phyloP scores from a whole-genome alignment of 2,888 invertebrate species.

The Dorcus hopei region DNA sequence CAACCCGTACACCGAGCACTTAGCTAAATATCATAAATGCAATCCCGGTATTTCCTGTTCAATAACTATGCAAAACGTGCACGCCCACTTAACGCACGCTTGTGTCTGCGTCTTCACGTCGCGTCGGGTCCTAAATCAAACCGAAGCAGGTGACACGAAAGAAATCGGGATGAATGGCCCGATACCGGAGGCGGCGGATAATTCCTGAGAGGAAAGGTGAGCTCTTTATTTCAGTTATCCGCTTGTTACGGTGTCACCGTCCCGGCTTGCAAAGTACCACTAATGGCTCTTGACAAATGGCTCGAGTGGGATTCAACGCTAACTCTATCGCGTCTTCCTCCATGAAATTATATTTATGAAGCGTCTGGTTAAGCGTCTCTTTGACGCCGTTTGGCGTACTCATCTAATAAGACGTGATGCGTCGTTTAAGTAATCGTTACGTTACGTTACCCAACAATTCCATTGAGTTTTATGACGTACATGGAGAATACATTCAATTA shows the following conservation, averaged over 20 bases:
- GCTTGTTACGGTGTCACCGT: constrained; percentile 43
- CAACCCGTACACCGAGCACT: too few species aligned
- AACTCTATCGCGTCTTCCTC: constrained; percentile 4
- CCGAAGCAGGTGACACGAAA: constrained; percentile 22
- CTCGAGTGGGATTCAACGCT: constrained; percentile 32
- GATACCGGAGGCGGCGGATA: constrained; percentile 36
- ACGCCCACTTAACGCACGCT: background rate
- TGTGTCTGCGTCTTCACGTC: constrained; percentile 10
- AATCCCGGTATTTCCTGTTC: too few species aligned
- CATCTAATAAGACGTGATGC: too few species aligned
- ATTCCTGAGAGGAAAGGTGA: constrained; percentile 43
- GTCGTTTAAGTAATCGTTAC: too few species aligned
- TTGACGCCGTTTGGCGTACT: background rate
- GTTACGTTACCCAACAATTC: too few species aligned
- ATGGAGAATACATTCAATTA: too few species aligned
- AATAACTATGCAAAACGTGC: too few species aligned
- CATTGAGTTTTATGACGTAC: too few species aligned
- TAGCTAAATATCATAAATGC: too few species aligned
- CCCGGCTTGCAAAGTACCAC: constrained; percentile 42
- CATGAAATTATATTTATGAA: constrained; percentile 4
- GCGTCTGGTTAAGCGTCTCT: background rate
- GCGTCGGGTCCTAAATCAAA: constrained; percentile 27
- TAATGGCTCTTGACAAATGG: constrained; percentile 45
- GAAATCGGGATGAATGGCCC: constrained; percentile 32
- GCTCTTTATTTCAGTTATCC: constrained; percentile 46